Evolutionary conservation across 2,113 vertebrate species (phyloP), one percentile per base, ranked within the genome.

Genomic region (Azemiops feae): DNA sequence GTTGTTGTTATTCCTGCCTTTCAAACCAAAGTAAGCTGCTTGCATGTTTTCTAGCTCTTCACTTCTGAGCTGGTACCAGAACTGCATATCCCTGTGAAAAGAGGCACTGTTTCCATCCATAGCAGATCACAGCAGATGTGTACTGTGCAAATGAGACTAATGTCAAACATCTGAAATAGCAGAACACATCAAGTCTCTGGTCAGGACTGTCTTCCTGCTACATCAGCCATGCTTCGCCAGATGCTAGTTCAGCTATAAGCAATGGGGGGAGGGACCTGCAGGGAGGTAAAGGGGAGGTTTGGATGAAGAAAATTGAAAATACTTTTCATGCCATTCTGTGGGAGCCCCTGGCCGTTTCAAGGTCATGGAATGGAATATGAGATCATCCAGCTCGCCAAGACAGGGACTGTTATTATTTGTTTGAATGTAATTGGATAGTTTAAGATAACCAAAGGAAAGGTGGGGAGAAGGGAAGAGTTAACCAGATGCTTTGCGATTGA

Each of bases 1-100:
- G 92, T 98, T 98, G 92, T 98, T 98, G 94, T 97, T 98, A 96
- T 98, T 98, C 92, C 98, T 96, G 93, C 97, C 97, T 95, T 98
- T 99, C 92, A 98, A 96, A 89, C 95, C 96, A 22, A 98, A 97
- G 69, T 96, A 98, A 20, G 96, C 92, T 39, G 97, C 96, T 95
- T 97, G 97, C 93, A 98, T 95, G 0, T 97, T 97, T 92, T 97
- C 98, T 30, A 97, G 93, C 34, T 98, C 98, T 89, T 97, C 96
- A 1, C 93, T 96, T 88, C 98, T 98, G 85, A 98, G 97, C 96
- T 98, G 98, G 86, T 97, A 97, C 98, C 98, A 98, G 55, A 97
- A 90, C 92, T 98, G 98, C 58, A 97, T 93, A 1, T 98, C 96
- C 94, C 99, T 99, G 96, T 64, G 43, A 95, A 95, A 87, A 96